These are phyloP conservation scores for Scaptomyza parva DNA, from an alignment of 2,888 invertebrate genomes.

Conservation along the genomic window DNA sequence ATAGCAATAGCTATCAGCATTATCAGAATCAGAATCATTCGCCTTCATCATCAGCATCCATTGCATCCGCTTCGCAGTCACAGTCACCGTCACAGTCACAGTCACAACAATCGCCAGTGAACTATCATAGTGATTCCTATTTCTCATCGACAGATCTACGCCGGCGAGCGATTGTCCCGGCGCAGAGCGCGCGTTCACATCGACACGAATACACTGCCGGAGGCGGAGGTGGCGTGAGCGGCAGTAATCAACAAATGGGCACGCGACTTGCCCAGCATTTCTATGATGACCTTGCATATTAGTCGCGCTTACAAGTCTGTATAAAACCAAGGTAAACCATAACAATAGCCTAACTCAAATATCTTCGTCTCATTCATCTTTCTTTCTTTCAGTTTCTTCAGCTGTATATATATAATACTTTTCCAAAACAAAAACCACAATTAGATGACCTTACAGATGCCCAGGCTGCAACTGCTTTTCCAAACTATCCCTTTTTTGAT, in stretches of 20 bases:
- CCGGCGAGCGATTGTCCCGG: constrained; percentile 80
- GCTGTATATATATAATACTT: constrained; percentile 75
- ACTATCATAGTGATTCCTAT: constrained; percentile 83
- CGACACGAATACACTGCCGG: constrained; percentile 77
- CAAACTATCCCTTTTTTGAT: constrained; percentile 35
- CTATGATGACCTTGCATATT: constrained; percentile 83
- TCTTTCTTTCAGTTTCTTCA: constrained; percentile 66
- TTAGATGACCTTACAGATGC: constrained; percentile 38
- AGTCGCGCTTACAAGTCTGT: constrained; percentile 50
- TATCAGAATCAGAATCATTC: constrained; percentile 68
- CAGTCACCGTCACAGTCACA: constrained; percentile 43
- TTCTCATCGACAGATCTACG: constrained; percentile 85
- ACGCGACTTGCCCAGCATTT: constrained; percentile 81
- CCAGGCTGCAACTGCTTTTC: constrained; percentile 38
- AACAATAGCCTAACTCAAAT: not conserved
- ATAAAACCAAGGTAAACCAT: constrained; percentile 38
- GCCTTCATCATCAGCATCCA: constrained; percentile 62
- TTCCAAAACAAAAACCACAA: constrained; percentile 23
- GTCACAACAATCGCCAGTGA: constrained; percentile 59
- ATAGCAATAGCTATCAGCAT: constrained; percentile 47
- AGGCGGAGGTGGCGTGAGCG: constrained; percentile 60
- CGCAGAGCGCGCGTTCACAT: constrained; percentile 75
- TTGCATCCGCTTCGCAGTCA: constrained; percentile 58
- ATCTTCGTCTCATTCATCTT: not conserved
- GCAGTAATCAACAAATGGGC: constrained; percentile 41